A percentile compares a stretch with the other conserved stretches of the same genome.
These are phyloP conservation scores for Amphibalanus amphitrite DNA, from an alignment of 1,140 invertebrate genomes.

Conservation along the genomic window DNA sequence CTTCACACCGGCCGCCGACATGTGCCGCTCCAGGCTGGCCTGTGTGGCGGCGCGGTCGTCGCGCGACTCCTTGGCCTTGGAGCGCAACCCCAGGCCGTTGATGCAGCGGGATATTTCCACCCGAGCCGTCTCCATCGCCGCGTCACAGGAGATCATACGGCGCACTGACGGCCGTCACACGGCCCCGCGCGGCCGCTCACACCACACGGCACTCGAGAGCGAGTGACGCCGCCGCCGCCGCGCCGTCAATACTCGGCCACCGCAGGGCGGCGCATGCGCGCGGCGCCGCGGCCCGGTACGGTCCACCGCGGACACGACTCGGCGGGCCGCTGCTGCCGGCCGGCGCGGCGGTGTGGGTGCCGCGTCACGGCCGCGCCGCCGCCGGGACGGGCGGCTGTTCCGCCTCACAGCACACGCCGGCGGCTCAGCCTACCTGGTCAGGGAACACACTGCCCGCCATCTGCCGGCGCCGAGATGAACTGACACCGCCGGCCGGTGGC, in stretches of 20 bases:
- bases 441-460: neutral
- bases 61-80: slow-evolving; percentile 7
- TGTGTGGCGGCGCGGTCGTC: slow-evolving; percentile 10
- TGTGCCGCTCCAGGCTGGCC: slow-evolving; percentile 13
- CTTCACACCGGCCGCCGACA: slow-evolving; percentile 26
- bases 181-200: neutral
- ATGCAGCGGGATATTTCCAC: slow-evolving; percentile 70
- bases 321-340: neutral
- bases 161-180: too few relatives aligned
- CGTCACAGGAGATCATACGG: slow-evolving; percentile 46
- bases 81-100: slow-evolving; percentile 55
- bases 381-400: too few relatives aligned
- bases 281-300: neutral
- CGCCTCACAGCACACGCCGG: too few relatives aligned
- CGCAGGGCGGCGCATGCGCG: too few relatives aligned
- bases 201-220: too few relatives aligned
- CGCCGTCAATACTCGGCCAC: neutral
- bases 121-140: slow-evolving; percentile 69
- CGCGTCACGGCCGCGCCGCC: neutral
- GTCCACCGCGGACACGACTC: neutral
- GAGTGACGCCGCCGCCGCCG: too few relatives aligned
- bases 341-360: neutral
- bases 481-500: too few relatives aligned
- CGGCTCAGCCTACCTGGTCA: neutral
- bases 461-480: neutral